Base-by-base conservation (phyloP, 2,113 vertebrate genomes). In the human region DNA sequence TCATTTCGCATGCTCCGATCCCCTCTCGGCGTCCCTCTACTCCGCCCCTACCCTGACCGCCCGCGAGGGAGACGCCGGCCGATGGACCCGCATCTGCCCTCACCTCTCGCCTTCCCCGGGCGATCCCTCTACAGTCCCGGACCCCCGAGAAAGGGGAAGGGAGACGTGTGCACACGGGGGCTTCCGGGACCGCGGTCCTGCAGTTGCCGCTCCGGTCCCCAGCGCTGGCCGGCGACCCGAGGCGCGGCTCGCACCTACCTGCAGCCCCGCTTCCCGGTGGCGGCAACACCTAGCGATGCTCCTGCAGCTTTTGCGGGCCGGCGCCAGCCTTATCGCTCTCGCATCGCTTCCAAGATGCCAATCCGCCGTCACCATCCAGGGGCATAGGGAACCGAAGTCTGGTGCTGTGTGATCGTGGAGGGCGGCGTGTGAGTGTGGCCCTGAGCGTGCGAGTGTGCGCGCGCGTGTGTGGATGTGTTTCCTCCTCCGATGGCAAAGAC, bases 301-400 rank as follows among this genome's bases (percentile, higher is more conserved):
- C 98, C 98, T 97, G 98, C 97, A 98, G 98, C 88, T 98, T 93
- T 95, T 97, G 96, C n/a, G 94, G 93, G 97, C 97, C 76, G 94
- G 97, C 97, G 97, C 98, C 98, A 96, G 97, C 89, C 98, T 99
- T 96, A 99, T 80, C 99, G 98, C 99, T 98, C 99, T 98, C 43
- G 98, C 97, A 99, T 99, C 98, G 97, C 97, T 97, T 97, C 98
- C 96, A 94, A 98, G 98, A 98, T 98, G 99, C 99, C 99, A 98
- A 95, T 92, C 96, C 97, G 96, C 97, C 90, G 97, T 88, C 98
- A 96, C 97, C 97, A 98, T 97, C 95, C 98, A 97, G 97, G 96
- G 95, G 97, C 98, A 98, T 97, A 97, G 97, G 95, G 97, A 89
- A 50, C 70, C 48, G 5, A 57, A 50, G 95, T 50, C 92, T 10